Percentiles rank a stretch among this genome's conserved stretches.
Evolutionary conservation across 2,113 vertebrate species (phyloP).

Genomic region (Potamarius usumacintae): DNA sequence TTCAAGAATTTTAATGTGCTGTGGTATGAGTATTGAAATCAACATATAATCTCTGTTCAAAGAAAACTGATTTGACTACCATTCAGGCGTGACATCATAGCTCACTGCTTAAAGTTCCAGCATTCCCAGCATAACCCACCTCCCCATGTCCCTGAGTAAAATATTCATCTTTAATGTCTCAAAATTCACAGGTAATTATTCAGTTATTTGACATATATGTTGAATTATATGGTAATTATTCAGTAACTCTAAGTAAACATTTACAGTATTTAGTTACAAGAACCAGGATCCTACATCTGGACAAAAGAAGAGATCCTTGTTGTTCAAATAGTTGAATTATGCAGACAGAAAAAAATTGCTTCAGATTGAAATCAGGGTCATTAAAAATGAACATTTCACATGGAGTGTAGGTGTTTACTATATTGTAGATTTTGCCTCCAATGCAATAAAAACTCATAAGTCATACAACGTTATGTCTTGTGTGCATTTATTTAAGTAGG

Average conservation of each 20-base stretch:
- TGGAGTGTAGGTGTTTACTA: background rate
- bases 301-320: background rate
- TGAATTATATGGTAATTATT: background rate
- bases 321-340: background rate
- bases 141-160: background rate
- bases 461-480: background rate
- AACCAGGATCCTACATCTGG: background rate
- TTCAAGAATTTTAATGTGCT: background rate
- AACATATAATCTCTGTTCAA: too few relatives aligned
- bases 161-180: background rate
- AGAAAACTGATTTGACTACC: too few relatives aligned
- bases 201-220: background rate
- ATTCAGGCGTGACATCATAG: background rate
- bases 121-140: background rate
- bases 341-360: constrained; percentile 49
- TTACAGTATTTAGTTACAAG: background rate
- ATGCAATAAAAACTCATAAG: background rate
- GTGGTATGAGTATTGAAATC: too few relatives aligned
- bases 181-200: background rate
- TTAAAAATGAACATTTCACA: background rate
- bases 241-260: background rate
- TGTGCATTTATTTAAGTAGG: background rate
- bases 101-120: background rate
- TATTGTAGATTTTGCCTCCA: background rate
- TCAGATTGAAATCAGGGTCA: background rate